Base-by-base conservation (phyloP, 2,797 vertebrate species). In the Sphenodon punctatus region DNA sequence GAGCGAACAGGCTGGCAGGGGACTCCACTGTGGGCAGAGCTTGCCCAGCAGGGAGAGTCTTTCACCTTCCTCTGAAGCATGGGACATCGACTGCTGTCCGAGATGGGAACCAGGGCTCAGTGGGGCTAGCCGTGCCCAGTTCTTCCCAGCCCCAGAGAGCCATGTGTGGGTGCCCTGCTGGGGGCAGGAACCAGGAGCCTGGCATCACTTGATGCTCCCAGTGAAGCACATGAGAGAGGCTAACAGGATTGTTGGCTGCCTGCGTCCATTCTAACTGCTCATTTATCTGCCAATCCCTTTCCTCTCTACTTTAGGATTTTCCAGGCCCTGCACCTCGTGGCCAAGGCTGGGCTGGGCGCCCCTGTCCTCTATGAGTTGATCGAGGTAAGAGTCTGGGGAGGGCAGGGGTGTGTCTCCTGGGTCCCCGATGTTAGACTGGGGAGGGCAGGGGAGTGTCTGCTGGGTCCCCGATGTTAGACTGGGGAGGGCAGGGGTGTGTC, bases 351-450 rank as follows among this genome's bases (percentile, higher is more conserved):
- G 34, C 90, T 97, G 65, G 98, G 98, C 5, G 96, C 96, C 12
- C 97, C 98, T 3, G 96, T 98, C 85, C 94, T 99, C 23, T 99
- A 99, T 69, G 98, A 99, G 93, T 96, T 99, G 88, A 99, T 99
- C 1, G 98, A 99, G 98, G 98, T 99, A 80, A 95, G 93, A 84
- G 42, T 0, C 83, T 34, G 66, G 16, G 66, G 68, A 34, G 20
- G 22, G 49, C 42, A 10, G 32, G 22, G 58, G 63, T 45, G n/a
- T n/a, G n/a, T n/a, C n/a, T n/a, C n/a, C n/a, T n/a, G n/a, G n/a
- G n/a, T n/a, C n/a, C n/a, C n/a, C n/a, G n/a, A n/a, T n/a, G n/a
- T n/a, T n/a, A n/a, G n/a, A n/a, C n/a, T n/a, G n/a, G n/a, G n/a
- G n/a, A n/a, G n/a, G n/a, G n/a, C n/a, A n/a, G n/a, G n/a, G n/a